Evolutionary conservation across 2,113 vertebrate species (phyloP), one percentile per base, ranked within the genome.

Genomic region (Dolichotis patagonum): DNA sequence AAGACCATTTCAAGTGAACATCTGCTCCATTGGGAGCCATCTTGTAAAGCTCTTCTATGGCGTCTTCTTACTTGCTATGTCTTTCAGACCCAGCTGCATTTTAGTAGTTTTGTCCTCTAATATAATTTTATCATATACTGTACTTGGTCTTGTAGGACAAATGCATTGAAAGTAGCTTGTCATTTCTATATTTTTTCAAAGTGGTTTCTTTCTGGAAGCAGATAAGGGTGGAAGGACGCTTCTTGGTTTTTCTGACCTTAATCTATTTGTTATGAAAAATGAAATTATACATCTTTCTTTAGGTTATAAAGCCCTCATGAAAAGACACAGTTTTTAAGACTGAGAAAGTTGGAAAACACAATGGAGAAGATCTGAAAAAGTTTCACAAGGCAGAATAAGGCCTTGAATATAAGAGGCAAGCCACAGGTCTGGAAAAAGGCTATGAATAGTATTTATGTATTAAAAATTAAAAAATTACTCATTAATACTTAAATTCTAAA

Each of bases 111-210:
- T 91, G 67, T 20, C 9, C 56, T 71, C 65, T 85, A 65, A 71
- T 82, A 19, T 82, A 58, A 71, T 41, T 89, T 71, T 52, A 49
- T 77, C 35, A 71, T 38, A 71, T 71, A 24, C 67, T 17, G 20
- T n/a, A 14, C 38, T 95, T 82, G 65, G 46, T 10, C 65, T 89
- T 85, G 10, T 24, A 63, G 38, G 71, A 69, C 46, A 92, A 94
- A 41, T 13, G 30, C 56, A 52, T 35, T 85, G 62, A 85, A 67
- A 88, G 7, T 62, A 35, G 20, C 3, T 69, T 94, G 13, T 54
- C 54, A 60, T 88, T 94, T n/a, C 54, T 85, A 28, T 62, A 43
- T 94, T 89, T 43, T 95, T 96, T 94, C 32, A 65, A 90, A 94
- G 58, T 86, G 30, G 73, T 46, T 90, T 92, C 10, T 13, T 90